Conservation (phyloP, 2,797 vertebrate species). For the Pseudomugil gertrudae region DNA sequence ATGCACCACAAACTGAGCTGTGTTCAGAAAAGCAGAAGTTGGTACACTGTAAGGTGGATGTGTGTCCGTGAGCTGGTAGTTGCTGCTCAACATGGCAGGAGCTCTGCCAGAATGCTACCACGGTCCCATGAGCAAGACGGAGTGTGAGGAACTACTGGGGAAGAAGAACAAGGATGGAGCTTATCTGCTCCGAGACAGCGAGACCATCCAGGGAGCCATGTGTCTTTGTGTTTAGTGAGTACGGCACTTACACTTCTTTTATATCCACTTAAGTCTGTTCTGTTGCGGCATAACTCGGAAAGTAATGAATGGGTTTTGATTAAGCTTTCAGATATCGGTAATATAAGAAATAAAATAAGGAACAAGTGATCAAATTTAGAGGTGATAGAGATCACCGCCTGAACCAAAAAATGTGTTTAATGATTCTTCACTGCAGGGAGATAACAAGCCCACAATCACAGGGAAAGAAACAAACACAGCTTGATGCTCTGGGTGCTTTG, state of each 20-base stretch:
- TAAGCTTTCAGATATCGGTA: no score
- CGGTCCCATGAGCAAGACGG: conserved; percentile 58
- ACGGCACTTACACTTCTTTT: neutral
- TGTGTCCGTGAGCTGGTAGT: fast-evolving
- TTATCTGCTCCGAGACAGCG: conserved; percentile 79
- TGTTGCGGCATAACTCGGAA: no score
- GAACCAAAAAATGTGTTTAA: no score
- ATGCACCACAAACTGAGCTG: neutral
- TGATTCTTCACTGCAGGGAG: no score
- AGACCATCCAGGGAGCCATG: conserved; percentile 77
- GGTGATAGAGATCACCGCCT: no score
- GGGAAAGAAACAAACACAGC: no score
- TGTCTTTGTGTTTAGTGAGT: conserved; percentile 84
- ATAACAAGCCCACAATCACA: no score
- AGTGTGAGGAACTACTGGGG: conserved; percentile 70
- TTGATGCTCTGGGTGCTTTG: no score
- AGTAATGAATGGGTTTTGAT: no score
- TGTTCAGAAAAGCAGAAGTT: conserved; percentile 2
- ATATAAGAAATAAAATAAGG: no score
- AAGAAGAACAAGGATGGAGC: conserved; percentile 73
- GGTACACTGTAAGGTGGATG: neutral
- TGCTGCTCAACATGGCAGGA: conserved; percentile 48
- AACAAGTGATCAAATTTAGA: no score
- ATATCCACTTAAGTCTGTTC: no score
- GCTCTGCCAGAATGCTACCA: conserved; percentile 68